Evolutionary conservation across 1,140 invertebrate species (phyloP).

Genomic region (Bombus turneri): DNA sequence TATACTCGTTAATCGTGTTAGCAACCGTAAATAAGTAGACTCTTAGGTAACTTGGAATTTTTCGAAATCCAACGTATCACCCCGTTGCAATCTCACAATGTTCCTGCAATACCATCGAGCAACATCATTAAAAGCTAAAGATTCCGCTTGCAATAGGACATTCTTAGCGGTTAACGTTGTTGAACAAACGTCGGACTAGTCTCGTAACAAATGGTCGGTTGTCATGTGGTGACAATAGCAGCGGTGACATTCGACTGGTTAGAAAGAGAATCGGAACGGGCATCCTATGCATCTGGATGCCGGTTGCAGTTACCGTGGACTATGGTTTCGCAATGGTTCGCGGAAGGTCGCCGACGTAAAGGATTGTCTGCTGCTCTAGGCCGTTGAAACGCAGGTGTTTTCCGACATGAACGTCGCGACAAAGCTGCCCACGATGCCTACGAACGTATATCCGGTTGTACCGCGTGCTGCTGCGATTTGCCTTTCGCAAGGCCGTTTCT

Average conservation of each 20-base stretch:
- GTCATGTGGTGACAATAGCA: not conserved
- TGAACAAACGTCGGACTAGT: not conserved
- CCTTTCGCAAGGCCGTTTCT: slow-evolving; percentile 53
- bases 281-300: slow-evolving; percentile 7
- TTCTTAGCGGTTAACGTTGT: not conserved
- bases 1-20: too few relatives aligned
- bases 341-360: slow-evolving; percentile 58
- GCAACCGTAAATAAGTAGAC: too few relatives aligned
- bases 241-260: too few relatives aligned
- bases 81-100: not conserved
- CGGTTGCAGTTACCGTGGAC: slow-evolving; percentile 9
- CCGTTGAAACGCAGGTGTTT: slow-evolving; percentile 59
- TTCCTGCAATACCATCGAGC: too few relatives aligned
- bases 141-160: not conserved
- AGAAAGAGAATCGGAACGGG: not conserved
- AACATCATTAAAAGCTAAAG: not conserved
- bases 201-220: not conserved
- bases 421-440: slow-evolving; percentile 44
- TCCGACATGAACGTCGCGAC: slow-evolving; percentile 42
- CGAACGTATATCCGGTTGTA: slow-evolving; percentile 37
- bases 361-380: slow-evolving; percentile 53
- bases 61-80: not conserved
- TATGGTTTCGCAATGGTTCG: slow-evolving; percentile 42
- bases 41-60: not conserved
- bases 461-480: slow-evolving; percentile 25